A percentile compares a stretch with the other conserved stretches of the same genome.
Evolutionary conservation across 2,888 invertebrate species (phyloP).

Genomic region (Colletes collaris): DNA sequence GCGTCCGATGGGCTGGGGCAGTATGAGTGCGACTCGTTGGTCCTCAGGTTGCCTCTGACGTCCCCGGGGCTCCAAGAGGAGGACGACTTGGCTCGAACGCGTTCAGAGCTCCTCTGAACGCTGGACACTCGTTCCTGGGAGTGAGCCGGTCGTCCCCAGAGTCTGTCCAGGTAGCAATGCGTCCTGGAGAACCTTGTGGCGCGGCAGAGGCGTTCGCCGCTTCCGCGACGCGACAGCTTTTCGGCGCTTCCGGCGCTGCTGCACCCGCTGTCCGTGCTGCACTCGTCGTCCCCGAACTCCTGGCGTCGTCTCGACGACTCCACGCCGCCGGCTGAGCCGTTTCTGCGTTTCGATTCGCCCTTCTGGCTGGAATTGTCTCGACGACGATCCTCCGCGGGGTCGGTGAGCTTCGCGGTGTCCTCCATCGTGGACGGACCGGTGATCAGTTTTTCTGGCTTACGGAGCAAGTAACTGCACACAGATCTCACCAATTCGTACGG

Average conservation of each 20-base stretch:
- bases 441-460: too few species aligned
- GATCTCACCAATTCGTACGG: too few species aligned
- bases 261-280: conserved; percentile 82
- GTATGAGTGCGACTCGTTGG: conserved; percentile 72
- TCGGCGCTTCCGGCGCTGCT: conserved; percentile 81
- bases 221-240: conserved; percentile 72
- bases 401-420: conserved; percentile 73
- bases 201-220: conserved; percentile 72
- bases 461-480: too few species aligned
- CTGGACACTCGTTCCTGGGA: conserved; percentile 73
- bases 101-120: conserved; percentile 65
- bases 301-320: conserved; percentile 26
- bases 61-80: conserved; percentile 77
- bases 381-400: conserved; percentile 51
- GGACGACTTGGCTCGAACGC: conserved; percentile 71
- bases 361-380: conserved; percentile 14
- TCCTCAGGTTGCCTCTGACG: conserved; percentile 66
- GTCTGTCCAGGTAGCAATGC: conserved; percentile 70
- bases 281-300: conserved; percentile 77
- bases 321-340: not conserved
- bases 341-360: conserved; percentile 18
- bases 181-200: conserved; percentile 64
- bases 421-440: conserved; percentile 66
- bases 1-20: conserved; percentile 80
- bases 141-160: conserved; percentile 68